Conservation (phyloP, 1,140 invertebrate species). For the Drosophila insularis region DNA sequence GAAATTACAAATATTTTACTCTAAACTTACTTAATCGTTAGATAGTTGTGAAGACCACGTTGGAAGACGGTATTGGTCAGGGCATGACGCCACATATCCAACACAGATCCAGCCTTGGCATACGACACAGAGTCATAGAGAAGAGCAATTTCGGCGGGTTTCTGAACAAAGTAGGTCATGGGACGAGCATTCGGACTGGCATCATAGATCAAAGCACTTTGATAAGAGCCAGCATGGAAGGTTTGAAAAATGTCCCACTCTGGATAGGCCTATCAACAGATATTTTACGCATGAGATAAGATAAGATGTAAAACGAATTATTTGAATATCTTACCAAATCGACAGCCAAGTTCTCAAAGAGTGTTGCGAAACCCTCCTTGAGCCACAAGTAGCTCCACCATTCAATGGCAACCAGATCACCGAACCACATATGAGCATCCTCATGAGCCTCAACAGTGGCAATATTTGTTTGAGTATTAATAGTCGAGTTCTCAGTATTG, state of each 20-base stretch:
- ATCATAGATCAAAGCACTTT: constrained; percentile 87
- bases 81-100: constrained; percentile 97
- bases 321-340: constrained; percentile 47
- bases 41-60: constrained; percentile 90
- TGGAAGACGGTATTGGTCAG: constrained; percentile 93
- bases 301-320: neutral
- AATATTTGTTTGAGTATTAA: constrained; percentile 83
- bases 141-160: constrained; percentile 88
- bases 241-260: constrained; percentile 91
- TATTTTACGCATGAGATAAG: neutral
- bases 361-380: constrained; percentile 84
- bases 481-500: constrained; percentile 65
- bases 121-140: constrained; percentile 94
- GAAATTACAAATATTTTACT: neutral
- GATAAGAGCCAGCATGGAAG: constrained; percentile 88
- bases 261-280: constrained; percentile 83
- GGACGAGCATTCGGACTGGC: constrained; percentile 86
- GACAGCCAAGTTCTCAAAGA: constrained; percentile 78
- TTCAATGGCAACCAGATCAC: constrained; percentile 85
- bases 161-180: constrained; percentile 88
- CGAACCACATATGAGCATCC: constrained; percentile 87
- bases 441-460: constrained; percentile 86
- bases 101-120: constrained; percentile 86
- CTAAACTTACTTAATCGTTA: constrained; percentile 85
- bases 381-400: constrained; percentile 87